Percentiles rank a stretch among this genome's conserved stretches.
Conservation (phyloP, 2,113 vertebrate species). For the Chloropsis cyanopogon region DNA sequence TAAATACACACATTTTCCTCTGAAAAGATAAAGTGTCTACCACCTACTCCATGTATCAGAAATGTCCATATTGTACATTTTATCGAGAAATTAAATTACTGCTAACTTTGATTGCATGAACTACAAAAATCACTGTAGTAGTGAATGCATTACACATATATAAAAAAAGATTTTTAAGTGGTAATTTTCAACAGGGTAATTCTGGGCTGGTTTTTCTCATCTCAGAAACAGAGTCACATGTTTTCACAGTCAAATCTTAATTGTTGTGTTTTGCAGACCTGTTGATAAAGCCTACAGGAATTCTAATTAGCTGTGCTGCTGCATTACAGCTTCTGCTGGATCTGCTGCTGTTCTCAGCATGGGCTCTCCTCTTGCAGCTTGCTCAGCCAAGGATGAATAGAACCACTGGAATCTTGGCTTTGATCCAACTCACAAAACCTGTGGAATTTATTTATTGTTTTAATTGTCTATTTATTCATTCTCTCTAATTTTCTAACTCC, state of each 20-base stretch:
- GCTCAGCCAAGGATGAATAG: conserved; percentile 57
- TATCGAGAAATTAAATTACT: conserved; percentile 50
- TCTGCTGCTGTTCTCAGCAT: conserved; percentile 46
- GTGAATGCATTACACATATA: neutral
- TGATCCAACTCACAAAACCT: conserved; percentile 11
- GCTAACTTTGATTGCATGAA: conserved; percentile 41
- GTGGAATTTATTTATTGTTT: conserved; percentile 6
- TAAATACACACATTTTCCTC: neutral
- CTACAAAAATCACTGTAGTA: conserved; percentile 9
- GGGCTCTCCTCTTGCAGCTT: conserved; percentile 15
- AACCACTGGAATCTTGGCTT: conserved; percentile 32
- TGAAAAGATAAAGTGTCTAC: neutral
- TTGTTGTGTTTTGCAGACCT: conserved; percentile 68
- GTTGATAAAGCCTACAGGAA: conserved; percentile 67
- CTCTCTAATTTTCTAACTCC: neutral
- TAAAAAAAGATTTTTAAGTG: neutral
- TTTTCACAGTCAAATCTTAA: conserved; percentile 62
- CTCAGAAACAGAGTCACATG: conserved; percentile 33
- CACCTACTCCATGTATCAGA: neutral
- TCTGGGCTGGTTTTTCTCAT: conserved; percentile 43
- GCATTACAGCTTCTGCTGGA: conserved; percentile 46
- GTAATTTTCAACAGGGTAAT: conserved; percentile 42
- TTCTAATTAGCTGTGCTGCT: conserved; percentile 64
- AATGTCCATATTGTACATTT: neutral
- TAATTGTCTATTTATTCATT: conserved; percentile 26